Evolutionary conservation across 2,797 vertebrate genomes (phyloP).

Genomic region (Naso thynnoides): DNA sequence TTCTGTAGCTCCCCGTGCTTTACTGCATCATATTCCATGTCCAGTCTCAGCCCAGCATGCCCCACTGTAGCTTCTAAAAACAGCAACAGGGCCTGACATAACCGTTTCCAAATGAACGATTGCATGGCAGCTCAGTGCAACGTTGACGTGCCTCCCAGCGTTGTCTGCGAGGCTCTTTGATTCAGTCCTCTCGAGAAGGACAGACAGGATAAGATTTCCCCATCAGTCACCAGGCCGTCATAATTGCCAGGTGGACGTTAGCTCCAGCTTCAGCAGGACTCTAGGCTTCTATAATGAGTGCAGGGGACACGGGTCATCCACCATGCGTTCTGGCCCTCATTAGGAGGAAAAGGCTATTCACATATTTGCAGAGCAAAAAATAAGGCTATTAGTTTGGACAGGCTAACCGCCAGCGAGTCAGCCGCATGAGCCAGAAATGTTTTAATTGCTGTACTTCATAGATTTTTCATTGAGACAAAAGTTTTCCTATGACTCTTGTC

Average conservation of each 20-base stretch:
- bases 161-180: conserved; percentile 59
- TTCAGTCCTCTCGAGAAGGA: conserved; percentile 53
- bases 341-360: conserved; percentile 76
- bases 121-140: conserved; percentile 62
- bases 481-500: conserved; percentile 38
- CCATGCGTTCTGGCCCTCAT: conserved; percentile 75
- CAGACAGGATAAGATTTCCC: conserved; percentile 59
- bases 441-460: conserved; percentile 74
- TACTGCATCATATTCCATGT: conserved; percentile 50
- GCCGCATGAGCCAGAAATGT: conserved; percentile 39
- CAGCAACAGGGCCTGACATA: conserved; percentile 66
- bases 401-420: conserved; percentile 57
- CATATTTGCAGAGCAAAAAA: conserved; percentile 79
- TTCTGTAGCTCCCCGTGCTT: conserved; percentile 53
- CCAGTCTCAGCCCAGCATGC: conserved; percentile 41
- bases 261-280: conserved; percentile 58
- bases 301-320: conserved; percentile 76
- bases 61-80: conserved; percentile 66
- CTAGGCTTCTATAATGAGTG: conserved; percentile 82
- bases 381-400: conserved; percentile 76
- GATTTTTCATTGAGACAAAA: conserved; percentile 57
- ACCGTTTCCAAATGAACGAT: conserved; percentile 70
- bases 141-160: conserved; percentile 66
- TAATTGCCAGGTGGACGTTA: conserved; percentile 76
- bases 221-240: conserved; percentile 67